Evolutionary conservation across 2,113 vertebrate genomes (phyloP).

Genomic region (Lucifuga dentata): DNA sequence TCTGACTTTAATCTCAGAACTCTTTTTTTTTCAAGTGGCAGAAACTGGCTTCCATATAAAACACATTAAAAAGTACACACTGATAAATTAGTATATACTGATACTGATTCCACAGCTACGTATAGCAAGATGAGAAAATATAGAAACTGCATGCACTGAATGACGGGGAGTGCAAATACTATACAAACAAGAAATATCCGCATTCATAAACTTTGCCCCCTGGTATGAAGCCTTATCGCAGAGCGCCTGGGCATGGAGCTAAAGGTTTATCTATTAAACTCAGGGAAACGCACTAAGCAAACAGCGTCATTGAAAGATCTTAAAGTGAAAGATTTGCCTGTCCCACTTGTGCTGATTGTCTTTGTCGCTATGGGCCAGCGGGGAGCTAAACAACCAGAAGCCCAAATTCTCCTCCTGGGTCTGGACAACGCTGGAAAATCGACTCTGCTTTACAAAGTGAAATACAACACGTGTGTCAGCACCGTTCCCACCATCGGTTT

Average conservation of each 20-base stretch:
- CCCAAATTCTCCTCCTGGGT: constrained; percentile 88
- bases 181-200: neutral
- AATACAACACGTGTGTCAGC: constrained; percentile 66
- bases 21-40: too few species aligned
- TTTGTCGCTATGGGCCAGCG: constrained; percentile 84
- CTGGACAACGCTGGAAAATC: constrained; percentile 93
- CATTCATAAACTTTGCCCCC: constrained; percentile 69
- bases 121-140: too few species aligned
- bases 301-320: constrained; percentile 28
- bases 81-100: too few species aligned
- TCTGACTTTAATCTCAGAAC: too few species aligned
- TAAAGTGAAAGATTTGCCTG: neutral
- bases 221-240: constrained; percentile 51
- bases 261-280: constrained; percentile 75
- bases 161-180: too few species aligned
- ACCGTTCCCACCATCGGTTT: constrained; percentile 92
- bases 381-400: constrained; percentile 78
- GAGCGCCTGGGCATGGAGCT: constrained; percentile 23
- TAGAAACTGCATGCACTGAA: too few species aligned
- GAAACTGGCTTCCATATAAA: too few species aligned
- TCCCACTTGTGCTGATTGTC: neutral
- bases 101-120: too few species aligned
- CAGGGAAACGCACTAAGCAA: constrained; percentile 63
- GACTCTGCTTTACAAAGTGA: constrained; percentile 88
- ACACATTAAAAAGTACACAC: too few species aligned